Base-by-base conservation (phyloP, 2,888 invertebrate species). In the Mesodorylaimus sp. region DNA sequence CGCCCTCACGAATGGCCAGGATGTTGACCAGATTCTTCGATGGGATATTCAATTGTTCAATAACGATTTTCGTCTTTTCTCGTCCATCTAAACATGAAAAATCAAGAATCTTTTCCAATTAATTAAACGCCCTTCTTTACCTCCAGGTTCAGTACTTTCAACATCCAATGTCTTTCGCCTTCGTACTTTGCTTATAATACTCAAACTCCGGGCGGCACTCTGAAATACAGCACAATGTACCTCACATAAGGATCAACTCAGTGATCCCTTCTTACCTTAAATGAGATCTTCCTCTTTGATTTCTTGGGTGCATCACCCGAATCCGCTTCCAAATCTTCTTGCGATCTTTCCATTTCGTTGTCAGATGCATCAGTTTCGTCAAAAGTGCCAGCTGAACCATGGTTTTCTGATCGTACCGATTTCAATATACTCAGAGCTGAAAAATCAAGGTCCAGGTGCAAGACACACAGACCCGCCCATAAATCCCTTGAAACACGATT, bases 1-100 rank as follows among this genome's bases (percentile, higher is more conserved):
- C 81, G 7, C 95, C 95, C n/a, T 81, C 79, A 60, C 79, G 80
- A 19, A 95, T 75, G 0, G 80, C 78, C 42, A 75, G 75, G 0
- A 78, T 77, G 23, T 83, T 78, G 16, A 93, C 85, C 48, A 91
- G 68, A 56, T 83, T 79, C 47, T 89, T 76, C 2, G 5, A 3
- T 3, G 52, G 52, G 13, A 52, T 49, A 16, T 51, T 16, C n/a
- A 52, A 37, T 3, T 49, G 43, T 19, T 49, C 49, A 27, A 43
- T 5, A 7, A 27, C 7, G 5, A 24, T 13, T 19, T 26, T 24
- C n/a, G n/a, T n/a, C n/a, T n/a, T n/a, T n/a, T n/a, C n/a, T n/a
- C n/a, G n/a, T n/a, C n/a, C n/a, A n/a, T n/a, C n/a, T n/a, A n/a
- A n/a, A n/a, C n/a, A n/a, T n/a, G n/a, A n/a, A 27, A 39, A 28